Percentiles rank a stretch among this genome's conserved stretches.
Conservation (phyloP, 2,888 invertebrate species). For the Thereva unica region DNA sequence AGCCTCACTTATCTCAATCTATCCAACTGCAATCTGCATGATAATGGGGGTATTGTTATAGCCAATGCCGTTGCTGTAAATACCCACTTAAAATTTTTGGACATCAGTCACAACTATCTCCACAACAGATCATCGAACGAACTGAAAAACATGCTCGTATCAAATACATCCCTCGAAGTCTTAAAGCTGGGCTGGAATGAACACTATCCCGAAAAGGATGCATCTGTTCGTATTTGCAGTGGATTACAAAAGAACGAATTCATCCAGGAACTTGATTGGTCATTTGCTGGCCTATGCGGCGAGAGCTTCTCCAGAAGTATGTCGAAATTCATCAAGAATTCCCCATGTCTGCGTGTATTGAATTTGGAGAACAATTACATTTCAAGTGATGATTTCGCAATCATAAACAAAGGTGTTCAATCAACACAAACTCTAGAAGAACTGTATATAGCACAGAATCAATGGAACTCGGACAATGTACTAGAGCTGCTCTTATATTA, state of each 20-base stretch:
- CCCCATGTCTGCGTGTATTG: slow-evolving; percentile 15
- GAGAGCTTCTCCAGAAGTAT: slow-evolving; percentile 22
- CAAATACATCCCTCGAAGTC: slow-evolving; percentile 23
- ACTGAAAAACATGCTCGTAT: slow-evolving; percentile 17
- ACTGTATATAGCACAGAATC: slow-evolving; percentile 41
- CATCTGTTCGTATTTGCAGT: slow-evolving; percentile 26
- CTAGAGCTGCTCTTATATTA: slow-evolving; percentile 23
- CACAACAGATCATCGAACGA: slow-evolving; percentile 10
- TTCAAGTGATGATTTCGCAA: slow-evolving; percentile 7
- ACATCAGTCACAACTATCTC: slow-evolving; percentile 39
- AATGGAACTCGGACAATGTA: slow-evolving; percentile 4
- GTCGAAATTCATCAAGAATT: neutral
- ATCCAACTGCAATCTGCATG: slow-evolving; percentile 36
- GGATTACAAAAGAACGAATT: slow-evolving; percentile 34
- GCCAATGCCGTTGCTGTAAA: slow-evolving; percentile 29
- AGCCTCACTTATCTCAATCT: slow-evolving; percentile 38
- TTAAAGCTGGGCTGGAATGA: slow-evolving; percentile 40
- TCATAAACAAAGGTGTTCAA: slow-evolving; percentile 24
- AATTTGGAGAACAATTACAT: slow-evolving; percentile 38
- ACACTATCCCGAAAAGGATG: slow-evolving; percentile 33
- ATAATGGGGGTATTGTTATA: slow-evolving; percentile 38
- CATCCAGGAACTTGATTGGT: slow-evolving; percentile 36
- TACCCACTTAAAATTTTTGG: slow-evolving; percentile 20
- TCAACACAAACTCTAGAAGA: slow-evolving; percentile 26
- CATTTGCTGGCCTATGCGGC: slow-evolving; percentile 41